Conservation (phyloP, 2,797 vertebrate genomes). For the Siniperca undulata region DNA sequence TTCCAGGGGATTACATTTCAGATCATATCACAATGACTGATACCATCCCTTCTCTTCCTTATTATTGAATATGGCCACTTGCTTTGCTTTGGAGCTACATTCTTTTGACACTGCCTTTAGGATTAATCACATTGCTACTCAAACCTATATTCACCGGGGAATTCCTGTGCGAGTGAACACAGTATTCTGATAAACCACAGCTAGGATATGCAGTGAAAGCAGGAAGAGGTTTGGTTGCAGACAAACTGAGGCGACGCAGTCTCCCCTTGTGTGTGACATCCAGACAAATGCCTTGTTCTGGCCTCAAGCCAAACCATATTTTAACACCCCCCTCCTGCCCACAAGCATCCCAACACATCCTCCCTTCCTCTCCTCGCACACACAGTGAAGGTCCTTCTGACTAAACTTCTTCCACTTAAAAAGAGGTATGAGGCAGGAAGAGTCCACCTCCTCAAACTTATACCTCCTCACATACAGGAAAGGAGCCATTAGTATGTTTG, state of each 20-base stretch:
- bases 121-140: background rate
- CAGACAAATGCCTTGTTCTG: constrained; percentile 62
- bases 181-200: constrained; percentile 23
- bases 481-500: constrained; percentile 18
- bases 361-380: constrained; percentile 22
- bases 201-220: constrained; percentile 15
- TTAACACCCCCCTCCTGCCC: constrained; percentile 33
- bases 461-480: constrained; percentile 12
- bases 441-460: constrained; percentile 8
- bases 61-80: background rate
- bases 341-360: constrained; percentile 20
- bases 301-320: constrained; percentile 53
- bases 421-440: background rate
- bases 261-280: constrained; percentile 45
- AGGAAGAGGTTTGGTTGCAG: background rate
- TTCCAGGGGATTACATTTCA: constrained; percentile 29
- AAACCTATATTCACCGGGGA: constrained; percentile 11
- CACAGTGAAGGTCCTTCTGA: constrained; percentile 18
- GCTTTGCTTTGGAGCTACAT: background rate
- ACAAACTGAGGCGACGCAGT: constrained; percentile 16
- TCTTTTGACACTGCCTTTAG: constrained; percentile 12
- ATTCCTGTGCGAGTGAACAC: constrained; percentile 3
- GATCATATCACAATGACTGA: constrained; percentile 25
- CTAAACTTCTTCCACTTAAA: constrained; percentile 16
- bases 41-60: background rate